A percentile compares a stretch with the other conserved stretches of the same genome.
Evolutionary conservation across 2,797 vertebrate genomes (phyloP).

Genomic region (Cyclopterus lumpus): DNA sequence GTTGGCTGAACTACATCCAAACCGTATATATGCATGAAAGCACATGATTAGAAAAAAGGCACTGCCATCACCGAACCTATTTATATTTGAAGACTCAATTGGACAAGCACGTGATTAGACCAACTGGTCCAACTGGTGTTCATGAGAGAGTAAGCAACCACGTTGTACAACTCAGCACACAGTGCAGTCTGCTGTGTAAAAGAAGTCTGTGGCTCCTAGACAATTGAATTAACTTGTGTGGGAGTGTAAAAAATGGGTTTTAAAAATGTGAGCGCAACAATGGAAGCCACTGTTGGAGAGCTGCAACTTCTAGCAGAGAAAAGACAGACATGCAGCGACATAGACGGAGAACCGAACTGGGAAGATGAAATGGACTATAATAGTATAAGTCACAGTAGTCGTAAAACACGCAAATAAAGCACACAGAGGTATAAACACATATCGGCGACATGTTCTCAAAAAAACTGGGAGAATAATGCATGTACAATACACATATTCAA

Average conservation of each 20-base stretch:
- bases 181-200: constrained; percentile 56
- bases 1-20: constrained; percentile 58
- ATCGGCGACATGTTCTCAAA: constrained; percentile 28
- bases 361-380: neutral
- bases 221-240: constrained; percentile 71
- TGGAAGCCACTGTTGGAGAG: constrained; percentile 49
- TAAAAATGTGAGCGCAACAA: constrained; percentile 64
- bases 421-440: constrained; percentile 13
- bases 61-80: constrained; percentile 38
- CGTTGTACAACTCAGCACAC: constrained; percentile 55
- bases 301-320: constrained; percentile 17
- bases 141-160: constrained; percentile 26
- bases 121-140: constrained; percentile 61
- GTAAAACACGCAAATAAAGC: constrained; percentile 29
- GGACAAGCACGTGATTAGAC: constrained; percentile 50
- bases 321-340: constrained; percentile 39
- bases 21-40: constrained; percentile 52
- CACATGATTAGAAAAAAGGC: constrained; percentile 37
- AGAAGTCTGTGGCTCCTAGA: constrained; percentile 46
- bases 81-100: constrained; percentile 39
- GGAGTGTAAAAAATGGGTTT: constrained; percentile 53
- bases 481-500: constrained; percentile 10
- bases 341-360: constrained; percentile 18
- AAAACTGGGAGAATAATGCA: constrained; percentile 11
- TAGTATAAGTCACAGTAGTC: neutral